These are phyloP conservation scores for Coregonus clupeaformis DNA, from an alignment of 2,113 vertebrate species.

Conservation along the genomic window DNA sequence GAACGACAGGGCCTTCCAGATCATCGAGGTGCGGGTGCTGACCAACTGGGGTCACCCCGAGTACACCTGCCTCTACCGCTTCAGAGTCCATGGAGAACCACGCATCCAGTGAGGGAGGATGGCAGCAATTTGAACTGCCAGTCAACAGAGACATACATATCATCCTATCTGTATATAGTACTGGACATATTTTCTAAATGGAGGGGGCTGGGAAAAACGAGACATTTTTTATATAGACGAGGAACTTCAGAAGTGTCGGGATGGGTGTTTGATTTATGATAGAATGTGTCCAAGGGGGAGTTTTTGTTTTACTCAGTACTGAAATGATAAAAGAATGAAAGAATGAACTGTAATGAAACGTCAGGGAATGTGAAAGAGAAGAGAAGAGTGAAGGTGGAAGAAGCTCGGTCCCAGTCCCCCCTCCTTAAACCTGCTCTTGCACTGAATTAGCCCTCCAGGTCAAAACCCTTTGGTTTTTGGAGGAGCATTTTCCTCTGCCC, in stretches of 20 bases:
- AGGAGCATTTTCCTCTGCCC: constrained; percentile 33
- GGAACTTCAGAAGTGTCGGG: constrained; percentile 29
- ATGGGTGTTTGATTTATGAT: constrained; percentile 27
- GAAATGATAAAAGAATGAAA: constrained; percentile 39
- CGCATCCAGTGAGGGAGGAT: constrained; percentile 47
- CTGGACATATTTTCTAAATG: constrained; percentile 20
- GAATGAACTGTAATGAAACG: constrained; percentile 34
- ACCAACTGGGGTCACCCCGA: constrained; percentile 94
- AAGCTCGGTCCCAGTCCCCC: constrained; percentile 31
- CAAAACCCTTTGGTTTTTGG: background rate
- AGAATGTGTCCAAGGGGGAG: constrained; percentile 45
- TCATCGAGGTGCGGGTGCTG: constrained; percentile 88
- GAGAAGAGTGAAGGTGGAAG: background rate
- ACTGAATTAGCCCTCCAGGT: constrained; percentile 52
- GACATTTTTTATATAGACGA: constrained; percentile 33
- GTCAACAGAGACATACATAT: constrained; percentile 29
- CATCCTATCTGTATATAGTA: constrained; percentile 59
- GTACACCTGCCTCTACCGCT: constrained; percentile 93
- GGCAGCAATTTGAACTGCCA: background rate
- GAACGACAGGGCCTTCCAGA: constrained; percentile 80
- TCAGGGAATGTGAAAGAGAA: constrained; percentile 8
- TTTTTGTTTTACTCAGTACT: constrained; percentile 4
- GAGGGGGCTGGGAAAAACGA: constrained; percentile 24
- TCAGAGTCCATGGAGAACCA: constrained; percentile 82
- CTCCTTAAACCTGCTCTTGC: constrained; percentile 55